These are phyloP conservation scores for Lateolabrax maculatus DNA, from an alignment of 2,797 vertebrate genomes.

Conservation along the genomic window DNA sequence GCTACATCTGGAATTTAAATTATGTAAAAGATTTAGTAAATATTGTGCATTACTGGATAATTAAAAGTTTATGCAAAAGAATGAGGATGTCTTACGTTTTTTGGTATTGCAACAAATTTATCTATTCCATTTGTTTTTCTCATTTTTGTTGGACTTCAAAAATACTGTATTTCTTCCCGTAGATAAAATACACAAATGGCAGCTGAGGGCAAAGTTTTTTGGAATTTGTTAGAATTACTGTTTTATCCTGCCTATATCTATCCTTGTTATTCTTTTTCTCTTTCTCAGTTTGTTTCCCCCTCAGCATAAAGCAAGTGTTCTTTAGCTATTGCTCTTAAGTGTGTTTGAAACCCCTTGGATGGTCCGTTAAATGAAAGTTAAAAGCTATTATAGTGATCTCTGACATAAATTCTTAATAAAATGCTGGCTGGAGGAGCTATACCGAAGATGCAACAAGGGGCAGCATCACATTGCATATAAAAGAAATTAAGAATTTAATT, in stretches of 20 bases:
- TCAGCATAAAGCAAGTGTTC: conserved; percentile 42
- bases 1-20: conserved; percentile 40
- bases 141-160: conserved; percentile 10
- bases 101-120: not conserved
- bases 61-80: conserved; percentile 15
- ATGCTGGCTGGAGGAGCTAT: conserved; percentile 23
- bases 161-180: not conserved
- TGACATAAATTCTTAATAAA: conserved; percentile 56
- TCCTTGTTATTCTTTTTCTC: conserved; percentile 31
- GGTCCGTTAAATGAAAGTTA: conserved; percentile 57
- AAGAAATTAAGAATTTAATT: conserved; percentile 17
- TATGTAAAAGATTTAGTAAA: conserved; percentile 24
- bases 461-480: conserved; percentile 1
- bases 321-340: conserved; percentile 52
- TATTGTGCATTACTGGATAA: conserved; percentile 25
- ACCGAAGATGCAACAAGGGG: not conserved
- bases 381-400: conserved; percentile 61
- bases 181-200: conserved; percentile 18
- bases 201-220: not conserved
- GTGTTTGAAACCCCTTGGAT: conserved; percentile 51
- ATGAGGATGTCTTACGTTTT: not conserved
- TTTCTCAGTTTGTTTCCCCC: conserved; percentile 24
- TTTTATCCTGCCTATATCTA: conserved; percentile 19
- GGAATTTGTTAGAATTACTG: conserved; percentile 21
- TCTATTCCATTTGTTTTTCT: conserved; percentile 12